Evolutionary conservation across 2,888 invertebrate genomes (phyloP), one percentile per base, ranked within the genome.

Genomic region (Malachius bipustulatus): DNA sequence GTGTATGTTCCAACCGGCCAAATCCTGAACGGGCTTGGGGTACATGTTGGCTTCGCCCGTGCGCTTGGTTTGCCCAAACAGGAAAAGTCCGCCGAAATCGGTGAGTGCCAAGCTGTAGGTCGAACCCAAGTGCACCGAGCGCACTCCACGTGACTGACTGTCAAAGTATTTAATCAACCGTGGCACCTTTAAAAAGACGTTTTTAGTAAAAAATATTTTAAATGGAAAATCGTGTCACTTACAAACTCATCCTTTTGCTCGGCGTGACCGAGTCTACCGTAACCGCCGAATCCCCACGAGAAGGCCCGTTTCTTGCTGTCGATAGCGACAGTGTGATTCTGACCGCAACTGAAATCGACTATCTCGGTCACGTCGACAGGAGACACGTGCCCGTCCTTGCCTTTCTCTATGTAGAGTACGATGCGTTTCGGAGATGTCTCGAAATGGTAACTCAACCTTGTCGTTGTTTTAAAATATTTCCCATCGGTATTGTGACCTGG

Each of bases 21-120:
- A 68, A 62, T 94, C 93, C 49, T 88, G 89, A 2, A 93, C 82
- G 0, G 89, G 88, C 56, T 93, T 93, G 0, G 93, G 93, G 57
- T 93, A 93, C 93, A 93, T 93, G 50, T 89, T 89, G 2, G 93
- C 93, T 59, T 94, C 94, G 0, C 91, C 93, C 0, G 87, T 84
- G 38, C 88, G 78, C 56, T 91, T 93, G 0, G 84, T 85, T 57
- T 89, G 89, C 0, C 94, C 94, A 62, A 91, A 93, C 60, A 93
- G 63, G 61, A 77, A 88, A 32, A 82, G 63, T 2, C 71, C 72
- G 26, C 81, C 84, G 38, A 71, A 63, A 54, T 85, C 85, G 51
- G 83, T 87, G 38, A 89, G 71, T 4, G 82, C 87, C 50, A 94
- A 71, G 53, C 84, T 88, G 64, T 79, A 93, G 1, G 85, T 80